Evolutionary conservation across 1,140 invertebrate genomes (phyloP).

Genomic region (Drosophila leontia): DNA sequence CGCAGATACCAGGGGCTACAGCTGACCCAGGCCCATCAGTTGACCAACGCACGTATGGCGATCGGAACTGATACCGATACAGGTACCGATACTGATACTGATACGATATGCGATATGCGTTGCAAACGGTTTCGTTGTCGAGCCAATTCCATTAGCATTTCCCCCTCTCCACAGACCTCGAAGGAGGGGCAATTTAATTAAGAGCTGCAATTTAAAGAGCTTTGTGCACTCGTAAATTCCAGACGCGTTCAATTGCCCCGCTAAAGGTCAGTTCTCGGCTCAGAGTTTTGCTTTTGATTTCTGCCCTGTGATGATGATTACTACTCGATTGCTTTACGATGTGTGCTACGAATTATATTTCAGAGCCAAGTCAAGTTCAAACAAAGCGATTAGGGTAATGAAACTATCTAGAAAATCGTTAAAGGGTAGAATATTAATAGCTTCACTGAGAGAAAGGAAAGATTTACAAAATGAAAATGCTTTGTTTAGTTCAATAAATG

Average conservation of each 20-base stretch:
- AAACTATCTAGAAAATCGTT: not conserved
- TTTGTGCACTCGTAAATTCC: constrained; percentile 66
- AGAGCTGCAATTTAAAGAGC: constrained; percentile 68
- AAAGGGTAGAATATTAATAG: too few species aligned
- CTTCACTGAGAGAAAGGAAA: not conserved
- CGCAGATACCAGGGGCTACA: not conserved
- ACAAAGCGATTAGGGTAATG: constrained; percentile 15
- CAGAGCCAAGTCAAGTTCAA: constrained; percentile 7
- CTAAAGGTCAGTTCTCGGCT: constrained; percentile 52
- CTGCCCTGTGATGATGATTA: constrained; percentile 19
- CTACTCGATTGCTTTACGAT: constrained; percentile 18
- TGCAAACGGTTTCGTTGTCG: constrained; percentile 54
- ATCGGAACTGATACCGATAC: constrained; percentile 52
- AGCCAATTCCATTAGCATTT: constrained; percentile 25
- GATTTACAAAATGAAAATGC: not conserved
- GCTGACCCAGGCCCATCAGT: constrained; percentile 38
- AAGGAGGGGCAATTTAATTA: constrained; percentile 63
- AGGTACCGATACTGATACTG: constrained; percentile 26
- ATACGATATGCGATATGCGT: constrained; percentile 15
- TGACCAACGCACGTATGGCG: constrained; percentile 52
- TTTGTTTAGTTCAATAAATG: too few species aligned
- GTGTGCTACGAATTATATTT: not conserved
- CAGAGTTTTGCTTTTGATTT: constrained; percentile 49
- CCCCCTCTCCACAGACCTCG: not conserved
- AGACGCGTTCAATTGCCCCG: constrained; percentile 64